Percentiles rank a stretch among this genome's conserved stretches.
These are phyloP conservation scores for Corythornis leucogaster DNA, from an alignment of 2,797 vertebrate species.

Conservation along the genomic window DNA sequence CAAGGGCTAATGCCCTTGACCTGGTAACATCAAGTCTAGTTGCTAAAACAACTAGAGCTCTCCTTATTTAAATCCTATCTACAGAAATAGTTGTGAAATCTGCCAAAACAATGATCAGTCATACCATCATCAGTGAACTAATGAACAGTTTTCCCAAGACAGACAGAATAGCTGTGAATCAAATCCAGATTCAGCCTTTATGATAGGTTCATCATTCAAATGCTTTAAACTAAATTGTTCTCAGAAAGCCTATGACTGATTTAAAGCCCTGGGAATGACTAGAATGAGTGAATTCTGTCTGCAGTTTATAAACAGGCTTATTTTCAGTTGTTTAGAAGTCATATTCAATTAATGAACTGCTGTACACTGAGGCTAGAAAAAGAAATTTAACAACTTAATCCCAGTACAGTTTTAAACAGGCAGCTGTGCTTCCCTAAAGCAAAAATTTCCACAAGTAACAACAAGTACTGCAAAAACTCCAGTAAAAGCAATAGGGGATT, in stretches of 20 bases:
- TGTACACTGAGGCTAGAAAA: neutral
- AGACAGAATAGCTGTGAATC: neutral
- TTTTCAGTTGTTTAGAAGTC: neutral
- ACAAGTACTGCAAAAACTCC: neutral
- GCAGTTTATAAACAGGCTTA: neutral
- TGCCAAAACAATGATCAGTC: neutral
- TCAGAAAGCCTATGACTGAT: neutral
- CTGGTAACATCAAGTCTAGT: neutral
- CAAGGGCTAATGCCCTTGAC: neutral
- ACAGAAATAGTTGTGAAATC: neutral
- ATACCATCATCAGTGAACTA: neutral
- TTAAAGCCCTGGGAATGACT: neutral
- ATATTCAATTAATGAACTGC: neutral
- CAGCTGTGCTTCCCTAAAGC: neutral
- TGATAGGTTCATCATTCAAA: neutral
- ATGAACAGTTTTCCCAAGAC: neutral
- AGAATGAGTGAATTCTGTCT: neutral
- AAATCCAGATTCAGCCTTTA: accelerated
- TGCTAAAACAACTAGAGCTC: neutral
- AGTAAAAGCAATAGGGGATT: neutral
- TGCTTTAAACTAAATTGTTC: neutral
- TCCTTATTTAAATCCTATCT: neutral
- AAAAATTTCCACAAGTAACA: neutral
- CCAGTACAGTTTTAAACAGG: neutral
- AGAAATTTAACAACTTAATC: neutral